These are phyloP conservation scores for Yponomeuta evonymella DNA, from an alignment of 2,888 invertebrate species.

Conservation along the genomic window DNA sequence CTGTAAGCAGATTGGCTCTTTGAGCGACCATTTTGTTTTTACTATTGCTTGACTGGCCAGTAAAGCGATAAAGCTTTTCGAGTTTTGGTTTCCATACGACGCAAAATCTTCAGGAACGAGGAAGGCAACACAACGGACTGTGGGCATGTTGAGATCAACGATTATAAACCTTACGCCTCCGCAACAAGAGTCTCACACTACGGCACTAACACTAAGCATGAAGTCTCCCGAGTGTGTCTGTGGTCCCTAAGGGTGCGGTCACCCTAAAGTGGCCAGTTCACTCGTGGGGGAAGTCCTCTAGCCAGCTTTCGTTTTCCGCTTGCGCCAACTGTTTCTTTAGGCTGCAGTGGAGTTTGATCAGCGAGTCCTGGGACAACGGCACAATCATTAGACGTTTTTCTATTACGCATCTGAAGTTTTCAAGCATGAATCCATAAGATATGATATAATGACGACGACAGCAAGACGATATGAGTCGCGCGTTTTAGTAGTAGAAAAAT, in stretches of 20 bases:
- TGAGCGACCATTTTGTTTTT: no score
- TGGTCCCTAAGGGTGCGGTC: constrained; percentile 21
- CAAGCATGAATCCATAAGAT: no score
- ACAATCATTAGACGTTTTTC: neutral
- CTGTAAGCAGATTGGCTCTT: no score
- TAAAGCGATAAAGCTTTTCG: neutral
- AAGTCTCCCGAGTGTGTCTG: neutral
- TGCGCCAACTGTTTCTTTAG: constrained; percentile 79
- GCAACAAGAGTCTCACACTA: constrained; percentile 1
- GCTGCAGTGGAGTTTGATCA: constrained; percentile 80
- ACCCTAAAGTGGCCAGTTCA: constrained; percentile 34
- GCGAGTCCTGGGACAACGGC: constrained; percentile 74
- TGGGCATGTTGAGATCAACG: constrained; percentile 49
- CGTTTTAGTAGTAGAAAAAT: no score
- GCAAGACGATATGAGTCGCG: no score
- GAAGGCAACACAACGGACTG: constrained; percentile 20
- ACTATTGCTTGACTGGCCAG: no score
- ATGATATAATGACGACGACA: no score
- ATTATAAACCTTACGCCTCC: constrained; percentile 5
- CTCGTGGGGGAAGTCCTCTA: constrained; percentile 63
- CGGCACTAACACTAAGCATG: constrained; percentile 1
- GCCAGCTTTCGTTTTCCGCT: constrained; percentile 72
- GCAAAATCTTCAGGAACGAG: constrained; percentile 9
- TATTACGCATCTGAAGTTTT: no score
- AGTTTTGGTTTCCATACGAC: neutral